phyloP scores from a whole-genome alignment of 1,140 invertebrate genomes.

The Caenorhabditis brenneri region DNA sequence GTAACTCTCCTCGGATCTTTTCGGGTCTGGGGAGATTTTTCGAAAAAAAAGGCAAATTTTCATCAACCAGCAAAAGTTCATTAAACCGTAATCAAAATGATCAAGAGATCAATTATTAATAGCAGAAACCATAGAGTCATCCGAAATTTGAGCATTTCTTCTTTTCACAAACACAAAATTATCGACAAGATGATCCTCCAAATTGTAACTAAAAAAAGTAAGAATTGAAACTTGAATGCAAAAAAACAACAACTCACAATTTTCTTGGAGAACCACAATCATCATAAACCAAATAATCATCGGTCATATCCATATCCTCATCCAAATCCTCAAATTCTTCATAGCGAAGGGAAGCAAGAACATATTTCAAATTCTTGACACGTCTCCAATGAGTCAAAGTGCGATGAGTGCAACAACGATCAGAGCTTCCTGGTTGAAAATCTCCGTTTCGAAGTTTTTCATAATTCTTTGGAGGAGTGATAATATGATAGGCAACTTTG shows the following conservation, averaged over 20 bases:
- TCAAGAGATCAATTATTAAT: background rate
- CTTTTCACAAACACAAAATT: background rate
- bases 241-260: background rate
- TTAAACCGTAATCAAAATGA: background rate
- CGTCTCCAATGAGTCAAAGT: background rate
- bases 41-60: background rate
- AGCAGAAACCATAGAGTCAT: background rate
- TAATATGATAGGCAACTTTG: background rate
- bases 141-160: background rate
- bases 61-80: background rate
- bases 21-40: too few relatives aligned
- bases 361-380: background rate
- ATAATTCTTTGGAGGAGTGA: slow-evolving; percentile 1
- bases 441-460: background rate
- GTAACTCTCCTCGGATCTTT: too few relatives aligned
- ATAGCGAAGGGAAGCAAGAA: background rate
- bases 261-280: background rate
- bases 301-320: background rate
- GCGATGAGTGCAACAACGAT: background rate
- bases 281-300: background rate
- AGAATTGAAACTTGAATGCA: background rate
- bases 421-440: background rate
- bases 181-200: background rate
- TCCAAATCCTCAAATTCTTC: background rate
- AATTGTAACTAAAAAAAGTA: background rate